phyloP scores from a whole-genome alignment of 2,888 invertebrate species.

The Clostera curtula region DNA sequence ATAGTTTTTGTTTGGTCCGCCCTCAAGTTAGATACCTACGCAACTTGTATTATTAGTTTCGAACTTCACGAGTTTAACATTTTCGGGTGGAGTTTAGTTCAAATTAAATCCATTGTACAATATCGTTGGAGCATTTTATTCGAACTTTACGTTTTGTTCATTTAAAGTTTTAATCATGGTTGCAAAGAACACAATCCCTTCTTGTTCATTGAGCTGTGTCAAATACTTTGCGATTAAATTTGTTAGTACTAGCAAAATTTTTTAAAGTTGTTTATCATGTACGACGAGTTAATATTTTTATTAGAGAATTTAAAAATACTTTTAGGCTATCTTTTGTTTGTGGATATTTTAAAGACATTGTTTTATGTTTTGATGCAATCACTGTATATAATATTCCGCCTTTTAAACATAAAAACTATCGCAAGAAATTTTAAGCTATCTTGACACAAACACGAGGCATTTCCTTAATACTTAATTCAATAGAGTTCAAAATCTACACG shows the following conservation, averaged over 20 bases:
- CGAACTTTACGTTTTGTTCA: conserved; percentile 24
- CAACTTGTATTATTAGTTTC: conserved; percentile 67
- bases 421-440: no score
- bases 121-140: conserved; percentile 36
- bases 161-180: conserved; percentile 35
- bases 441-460: no score
- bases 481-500: no score
- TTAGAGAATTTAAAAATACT: neutral
- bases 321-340: no score
- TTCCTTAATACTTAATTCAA: no score
- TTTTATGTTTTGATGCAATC: no score
- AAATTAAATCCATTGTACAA: conserved; percentile 41
- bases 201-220: conserved; percentile 19
- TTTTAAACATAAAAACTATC: no score
- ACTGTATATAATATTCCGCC: no score
- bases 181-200: conserved; percentile 22
- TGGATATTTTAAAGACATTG: no score
- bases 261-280: conserved; percentile 12
- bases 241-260: conserved; percentile 2
- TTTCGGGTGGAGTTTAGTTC: conserved; percentile 41
- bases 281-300: conserved; percentile 3
- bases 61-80: conserved; percentile 51
- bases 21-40: conserved; percentile 41
- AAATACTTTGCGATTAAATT: conserved; percentile 19
- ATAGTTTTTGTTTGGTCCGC: conserved; percentile 46